These are phyloP conservation scores for Ophion obscuratus DNA, from an alignment of 2,888 invertebrate genomes.

Conservation along the genomic window DNA sequence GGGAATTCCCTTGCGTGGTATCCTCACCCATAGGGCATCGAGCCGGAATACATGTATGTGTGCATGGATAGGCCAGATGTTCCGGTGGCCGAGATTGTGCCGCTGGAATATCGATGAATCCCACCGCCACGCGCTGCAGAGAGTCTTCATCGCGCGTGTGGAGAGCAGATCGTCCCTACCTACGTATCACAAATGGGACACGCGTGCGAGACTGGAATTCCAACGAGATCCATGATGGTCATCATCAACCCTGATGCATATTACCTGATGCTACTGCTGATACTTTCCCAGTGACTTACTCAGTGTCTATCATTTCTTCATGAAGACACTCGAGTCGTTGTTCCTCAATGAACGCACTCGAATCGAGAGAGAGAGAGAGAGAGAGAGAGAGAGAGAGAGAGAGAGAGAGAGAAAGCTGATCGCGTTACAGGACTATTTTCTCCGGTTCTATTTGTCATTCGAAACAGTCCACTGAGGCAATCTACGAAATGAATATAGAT, in stretches of 20 bases:
- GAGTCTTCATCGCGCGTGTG: slow-evolving; percentile 58
- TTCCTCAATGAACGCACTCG: too few relatives aligned
- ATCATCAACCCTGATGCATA: slow-evolving; percentile 34
- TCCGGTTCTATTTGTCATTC: not conserved
- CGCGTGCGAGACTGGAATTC: slow-evolving; percentile 50
- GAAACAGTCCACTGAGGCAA: not conserved
- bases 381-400: too few relatives aligned
- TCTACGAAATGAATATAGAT: slow-evolving; percentile 7
- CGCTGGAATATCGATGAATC: slow-evolving; percentile 62
- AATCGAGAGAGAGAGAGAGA: too few relatives aligned
- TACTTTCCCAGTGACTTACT: not conserved
- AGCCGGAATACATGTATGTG: not conserved
- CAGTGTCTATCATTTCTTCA: not conserved
- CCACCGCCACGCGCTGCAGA: slow-evolving; percentile 15
- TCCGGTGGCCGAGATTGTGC: slow-evolving; percentile 65
- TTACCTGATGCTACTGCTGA: not conserved
- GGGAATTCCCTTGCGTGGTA: slow-evolving; percentile 52
- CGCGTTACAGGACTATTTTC: not conserved
- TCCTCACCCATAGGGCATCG: slow-evolving; percentile 2
- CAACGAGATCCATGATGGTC: slow-evolving; percentile 52
- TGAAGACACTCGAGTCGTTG: not conserved
- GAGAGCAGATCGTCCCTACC: slow-evolving; percentile 28
- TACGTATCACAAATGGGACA: slow-evolving; percentile 31
- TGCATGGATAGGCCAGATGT: slow-evolving; percentile 51
- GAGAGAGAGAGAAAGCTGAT: too few relatives aligned